Conservation (phyloP, 2,113 vertebrate species). For the Pomatorhinus ruficollis region DNA sequence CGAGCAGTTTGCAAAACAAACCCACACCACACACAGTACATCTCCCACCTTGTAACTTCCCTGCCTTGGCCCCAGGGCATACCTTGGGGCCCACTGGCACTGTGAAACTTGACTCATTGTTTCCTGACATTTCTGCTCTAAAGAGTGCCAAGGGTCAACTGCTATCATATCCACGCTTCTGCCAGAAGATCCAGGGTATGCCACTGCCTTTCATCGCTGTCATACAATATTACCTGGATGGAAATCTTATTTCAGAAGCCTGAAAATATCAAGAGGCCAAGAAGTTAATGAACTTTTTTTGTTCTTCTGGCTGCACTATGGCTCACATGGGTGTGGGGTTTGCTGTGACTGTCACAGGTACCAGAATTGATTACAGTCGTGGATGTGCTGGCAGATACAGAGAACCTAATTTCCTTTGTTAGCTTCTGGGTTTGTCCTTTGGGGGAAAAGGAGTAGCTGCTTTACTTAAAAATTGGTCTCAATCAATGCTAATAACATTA, state of each 20-base stretch:
- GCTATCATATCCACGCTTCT: background rate
- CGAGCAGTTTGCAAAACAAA: background rate
- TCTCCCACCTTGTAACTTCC: background rate
- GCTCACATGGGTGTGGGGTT: background rate
- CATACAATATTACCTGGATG: background rate
- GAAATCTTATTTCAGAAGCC: slow-evolving; percentile 1
- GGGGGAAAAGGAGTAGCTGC: slow-evolving; percentile 27
- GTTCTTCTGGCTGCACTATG: background rate
- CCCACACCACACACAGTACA: background rate
- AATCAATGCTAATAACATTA: background rate
- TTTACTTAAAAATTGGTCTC: slow-evolving; percentile 10
- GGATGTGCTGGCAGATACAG: background rate
- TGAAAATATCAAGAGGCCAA: slow-evolving; percentile 14
- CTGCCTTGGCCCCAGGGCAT: background rate
- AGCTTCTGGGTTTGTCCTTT: slow-evolving; percentile 18
- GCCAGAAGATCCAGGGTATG: background rate
- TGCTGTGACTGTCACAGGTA: background rate
- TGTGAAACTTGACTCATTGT: background rate
- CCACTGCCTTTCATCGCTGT: background rate
- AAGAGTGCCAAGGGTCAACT: background rate
- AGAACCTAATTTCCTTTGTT: slow-evolving; percentile 9
- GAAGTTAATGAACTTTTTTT: slow-evolving; percentile 7
- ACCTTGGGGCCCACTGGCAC: background rate
- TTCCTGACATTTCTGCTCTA: background rate
- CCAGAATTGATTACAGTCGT: background rate